phyloP scores from a whole-genome alignment of 2,888 invertebrate genomes.

The Monoplex corrugatus region DNA sequence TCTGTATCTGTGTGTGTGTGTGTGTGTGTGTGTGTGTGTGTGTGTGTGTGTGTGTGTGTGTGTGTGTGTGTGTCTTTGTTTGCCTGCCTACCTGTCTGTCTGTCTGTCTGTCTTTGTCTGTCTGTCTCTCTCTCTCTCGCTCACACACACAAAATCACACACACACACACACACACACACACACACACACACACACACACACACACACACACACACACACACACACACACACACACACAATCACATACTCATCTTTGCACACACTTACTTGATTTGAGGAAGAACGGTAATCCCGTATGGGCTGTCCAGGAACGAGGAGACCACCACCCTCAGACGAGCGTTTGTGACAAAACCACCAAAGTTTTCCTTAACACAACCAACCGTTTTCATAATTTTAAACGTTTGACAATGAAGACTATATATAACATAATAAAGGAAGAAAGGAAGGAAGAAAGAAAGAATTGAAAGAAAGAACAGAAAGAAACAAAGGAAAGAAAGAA shows the following conservation, averaged over 20 bases:
- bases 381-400: no score
- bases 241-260: background rate
- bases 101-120: no score
- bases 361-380: background rate
- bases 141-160: no score
- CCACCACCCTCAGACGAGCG: conserved; percentile 33
- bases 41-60: conserved; percentile 11
- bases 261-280: conserved; percentile 14
- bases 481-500: background rate
- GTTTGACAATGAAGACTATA: background rate
- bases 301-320: conserved; percentile 30
- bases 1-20: background rate
- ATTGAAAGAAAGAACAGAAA: background rate
- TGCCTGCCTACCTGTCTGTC: background rate
- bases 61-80: background rate
- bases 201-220: conserved; percentile 24
- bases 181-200: background rate
- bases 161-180: background rate
- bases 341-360: background rate
- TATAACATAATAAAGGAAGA: background rate
- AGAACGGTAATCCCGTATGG: conserved; percentile 44
- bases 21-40: conserved; percentile 28
- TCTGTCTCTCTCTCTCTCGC: no score
- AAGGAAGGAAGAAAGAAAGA: background rate
- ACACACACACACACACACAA: background rate